Evolutionary conservation across 2,797 vertebrate genomes (phyloP).

Genomic region (Eurystomus glaucurus): DNA sequence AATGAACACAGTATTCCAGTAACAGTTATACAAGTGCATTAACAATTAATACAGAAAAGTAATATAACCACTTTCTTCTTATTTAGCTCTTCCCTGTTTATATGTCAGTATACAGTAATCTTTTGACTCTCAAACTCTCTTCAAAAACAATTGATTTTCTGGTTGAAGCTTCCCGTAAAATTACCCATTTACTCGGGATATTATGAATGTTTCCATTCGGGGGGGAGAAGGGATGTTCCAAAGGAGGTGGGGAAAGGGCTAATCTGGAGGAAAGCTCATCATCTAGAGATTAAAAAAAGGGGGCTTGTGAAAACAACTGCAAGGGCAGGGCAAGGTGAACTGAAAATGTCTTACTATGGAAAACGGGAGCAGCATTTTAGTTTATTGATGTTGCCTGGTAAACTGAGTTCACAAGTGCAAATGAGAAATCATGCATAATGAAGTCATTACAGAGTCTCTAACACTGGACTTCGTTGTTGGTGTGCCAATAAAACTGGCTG

Average conservation of each 20-base stretch:
- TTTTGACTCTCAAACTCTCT: not conserved
- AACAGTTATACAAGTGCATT: constrained; percentile 6
- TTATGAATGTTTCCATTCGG: not conserved
- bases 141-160: not conserved
- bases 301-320: not conserved
- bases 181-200: not conserved
- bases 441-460: constrained; percentile 59
- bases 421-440: constrained; percentile 64
- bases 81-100: not conserved
- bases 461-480: constrained; percentile 49
- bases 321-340: constrained; percentile 27
- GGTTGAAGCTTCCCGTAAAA: not conserved
- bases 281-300: not conserved
- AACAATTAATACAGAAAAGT: not conserved
- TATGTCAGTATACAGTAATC: not conserved
- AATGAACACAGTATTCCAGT: not conserved
- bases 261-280: not conserved
- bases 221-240: not conserved
- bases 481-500: constrained; percentile 42
- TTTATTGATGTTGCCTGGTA: constrained; percentile 67
- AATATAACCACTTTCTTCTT: not conserved
- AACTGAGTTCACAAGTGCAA: constrained; percentile 72
- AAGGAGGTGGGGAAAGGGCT: not conserved
- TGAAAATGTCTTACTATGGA: not conserved
- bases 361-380: not conserved